Evolutionary conservation across 1,140 invertebrate genomes (phyloP).

Genomic region (Penaeus chinensis): DNA sequence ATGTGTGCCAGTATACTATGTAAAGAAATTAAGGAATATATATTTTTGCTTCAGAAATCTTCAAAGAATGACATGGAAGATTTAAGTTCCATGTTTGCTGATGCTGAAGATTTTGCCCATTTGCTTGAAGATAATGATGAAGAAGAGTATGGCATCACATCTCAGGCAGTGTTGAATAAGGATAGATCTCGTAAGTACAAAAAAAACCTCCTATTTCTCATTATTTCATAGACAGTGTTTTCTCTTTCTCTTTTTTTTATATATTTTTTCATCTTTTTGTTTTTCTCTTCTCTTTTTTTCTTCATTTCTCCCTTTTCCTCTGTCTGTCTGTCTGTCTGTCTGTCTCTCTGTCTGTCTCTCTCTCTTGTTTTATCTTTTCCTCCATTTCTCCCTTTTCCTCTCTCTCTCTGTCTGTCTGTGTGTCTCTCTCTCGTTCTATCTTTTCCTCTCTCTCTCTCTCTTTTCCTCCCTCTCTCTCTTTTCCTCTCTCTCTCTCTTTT

Average conservation of each 20-base stretch:
- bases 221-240: neutral
- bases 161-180: constrained; percentile 31
- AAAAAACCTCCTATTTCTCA: neutral
- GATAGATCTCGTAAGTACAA: constrained; percentile 41
- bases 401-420: no score
- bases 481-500: no score
- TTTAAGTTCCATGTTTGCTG: constrained; percentile 43
- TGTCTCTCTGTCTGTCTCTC: neutral
- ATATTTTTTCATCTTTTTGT: neutral
- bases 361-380: neutral
- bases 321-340: neutral
- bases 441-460: neutral
- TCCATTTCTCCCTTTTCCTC: neutral
- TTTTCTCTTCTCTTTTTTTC: neutral
- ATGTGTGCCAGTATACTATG: no score
- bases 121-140: constrained; percentile 54
- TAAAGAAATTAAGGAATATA: no score
- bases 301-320: no score
- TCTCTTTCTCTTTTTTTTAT: neutral
- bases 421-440: neutral
- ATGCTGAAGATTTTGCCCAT: constrained; percentile 47
- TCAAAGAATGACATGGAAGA: neutral
- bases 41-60: no score
- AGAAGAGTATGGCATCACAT: constrained; percentile 17
- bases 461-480: neutral